These are phyloP conservation scores for Leucoptera coffeella DNA, from an alignment of 2,888 invertebrate genomes.

Conservation along the genomic window DNA sequence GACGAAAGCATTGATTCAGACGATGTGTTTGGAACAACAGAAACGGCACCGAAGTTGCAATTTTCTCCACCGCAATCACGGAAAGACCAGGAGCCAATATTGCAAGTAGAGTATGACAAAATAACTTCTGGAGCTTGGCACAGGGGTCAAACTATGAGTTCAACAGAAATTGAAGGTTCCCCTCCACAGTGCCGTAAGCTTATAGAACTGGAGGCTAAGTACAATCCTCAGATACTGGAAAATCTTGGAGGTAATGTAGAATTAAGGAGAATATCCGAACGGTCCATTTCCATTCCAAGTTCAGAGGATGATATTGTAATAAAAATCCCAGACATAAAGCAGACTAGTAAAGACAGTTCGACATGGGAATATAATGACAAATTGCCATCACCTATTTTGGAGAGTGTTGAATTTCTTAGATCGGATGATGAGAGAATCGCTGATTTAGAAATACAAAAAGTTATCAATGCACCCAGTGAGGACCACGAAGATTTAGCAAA, in stretches of 20 bases:
- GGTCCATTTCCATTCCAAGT: conserved; percentile 70
- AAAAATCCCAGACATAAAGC: conserved; percentile 47
- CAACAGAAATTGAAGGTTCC: conserved; percentile 71
- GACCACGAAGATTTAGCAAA: conserved; percentile 19
- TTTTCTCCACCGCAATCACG: conserved; percentile 72
- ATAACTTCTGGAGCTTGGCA: conserved; percentile 62
- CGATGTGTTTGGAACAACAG: conserved; percentile 70
- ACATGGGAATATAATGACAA: conserved; percentile 60
- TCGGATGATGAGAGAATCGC: conserved; percentile 52
- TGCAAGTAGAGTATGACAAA: conserved; percentile 66
- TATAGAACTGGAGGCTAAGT: conserved; percentile 59
- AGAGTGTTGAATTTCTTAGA: conserved; percentile 54
- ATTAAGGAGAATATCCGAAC: conserved; percentile 63
- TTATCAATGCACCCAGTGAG: conserved; percentile 37
- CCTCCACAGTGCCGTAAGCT: conserved; percentile 66
- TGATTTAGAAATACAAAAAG: conserved; percentile 51
- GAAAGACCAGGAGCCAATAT: conserved; percentile 68
- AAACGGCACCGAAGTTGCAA: conserved; percentile 67
- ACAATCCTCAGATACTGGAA: conserved; percentile 58
- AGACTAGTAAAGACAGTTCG: conserved; percentile 43
- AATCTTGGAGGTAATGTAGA: conserved; percentile 59
- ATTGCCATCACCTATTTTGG: conserved; percentile 58
- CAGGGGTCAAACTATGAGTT: conserved; percentile 68
- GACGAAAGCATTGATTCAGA: conserved; percentile 73
- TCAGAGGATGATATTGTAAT: conserved; percentile 67